Evolutionary conservation across 2,888 invertebrate genomes (phyloP), one percentile per base, ranked within the genome.

Genomic region (Diabrotica balteata): DNA sequence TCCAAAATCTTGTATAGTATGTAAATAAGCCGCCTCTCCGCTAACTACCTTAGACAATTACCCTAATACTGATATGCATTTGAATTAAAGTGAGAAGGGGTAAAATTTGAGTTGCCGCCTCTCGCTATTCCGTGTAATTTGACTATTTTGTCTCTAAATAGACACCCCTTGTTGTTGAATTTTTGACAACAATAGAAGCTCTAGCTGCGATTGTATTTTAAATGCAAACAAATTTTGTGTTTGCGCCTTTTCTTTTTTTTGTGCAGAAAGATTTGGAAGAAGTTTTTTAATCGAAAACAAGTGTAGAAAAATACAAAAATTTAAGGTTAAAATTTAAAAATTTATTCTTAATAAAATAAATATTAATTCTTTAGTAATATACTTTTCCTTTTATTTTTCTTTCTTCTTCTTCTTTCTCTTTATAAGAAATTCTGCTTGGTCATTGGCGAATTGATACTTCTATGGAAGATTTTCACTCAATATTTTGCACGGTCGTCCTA

Each of bases 51-150:
- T 72, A 74, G 72, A 69, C 67, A 72, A 73, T 74, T 74, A 72
- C 64, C 59, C 73, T 73, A 71, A 72, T 69, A 73, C 73, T 74
- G 73, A 74, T 75, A 75, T 73, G 71, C 72, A 73, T 72, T 73
- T 75, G 75, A 75, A 75, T 73, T 70, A 72, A 69, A 69, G 63
- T 66, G 62, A 67, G 67, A 62, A 62, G 62, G 69, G 72, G 69
- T 68, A 66, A 68, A 65, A 66, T 66, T 59, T 65, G 72, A 70
- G 59, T 68, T 58, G 61, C 60, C 57, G 62, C 62, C 66, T 63
- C 63, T 63, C 61, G 65, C 54, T 57, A 59, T 67, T 69, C 63
- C 52, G 43, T 44, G 52, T 51, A 58, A 64, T 64, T 64, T 64
- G 52, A 47, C 64, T 59, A 66, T 63, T 73, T 69, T 70, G 67